Evolutionary conservation across 2,113 vertebrate species (phyloP).

Genomic region (Corydoras sp.): DNA sequence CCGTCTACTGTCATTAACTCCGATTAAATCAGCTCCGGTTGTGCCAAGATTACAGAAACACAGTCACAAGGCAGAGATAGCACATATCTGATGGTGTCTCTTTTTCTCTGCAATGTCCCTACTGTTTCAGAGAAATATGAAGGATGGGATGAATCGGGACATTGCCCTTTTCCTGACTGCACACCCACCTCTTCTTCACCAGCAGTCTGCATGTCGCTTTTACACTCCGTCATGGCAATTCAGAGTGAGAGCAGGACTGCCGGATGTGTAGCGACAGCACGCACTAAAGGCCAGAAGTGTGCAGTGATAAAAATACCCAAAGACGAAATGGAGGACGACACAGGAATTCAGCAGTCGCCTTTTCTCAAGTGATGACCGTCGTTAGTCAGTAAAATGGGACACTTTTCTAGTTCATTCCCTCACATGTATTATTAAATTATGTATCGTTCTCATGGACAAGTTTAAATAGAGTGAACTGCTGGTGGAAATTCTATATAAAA

Average conservation of each 20-base stretch:
- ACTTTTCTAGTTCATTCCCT: no score
- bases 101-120: conserved; percentile 54
- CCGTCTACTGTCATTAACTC: conserved; percentile 55
- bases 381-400: no score
- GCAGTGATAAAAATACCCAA: not conserved
- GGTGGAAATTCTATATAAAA: no score
- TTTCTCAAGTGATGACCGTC: not conserved
- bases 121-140: conserved; percentile 40
- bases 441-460: no score
- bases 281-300: not conserved
- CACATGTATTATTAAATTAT: no score
- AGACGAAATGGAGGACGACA: not conserved
- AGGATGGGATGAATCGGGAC: conserved; percentile 54
- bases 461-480: no score
- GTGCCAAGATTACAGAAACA: conserved; percentile 26
- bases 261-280: not conserved
- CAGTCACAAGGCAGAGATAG: conserved; percentile 34
- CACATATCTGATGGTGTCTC: conserved; percentile 51
- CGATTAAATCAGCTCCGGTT: conserved; percentile 64
- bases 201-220: conserved; percentile 59
- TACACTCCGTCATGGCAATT: conserved; percentile 57
- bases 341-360: not conserved
- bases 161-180: conserved; percentile 68
- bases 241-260: conserved; percentile 43
- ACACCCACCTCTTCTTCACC: conserved; percentile 75